Conservation (phyloP, 92 coral and sea anemone species). For the Porites cylindrica region DNA sequence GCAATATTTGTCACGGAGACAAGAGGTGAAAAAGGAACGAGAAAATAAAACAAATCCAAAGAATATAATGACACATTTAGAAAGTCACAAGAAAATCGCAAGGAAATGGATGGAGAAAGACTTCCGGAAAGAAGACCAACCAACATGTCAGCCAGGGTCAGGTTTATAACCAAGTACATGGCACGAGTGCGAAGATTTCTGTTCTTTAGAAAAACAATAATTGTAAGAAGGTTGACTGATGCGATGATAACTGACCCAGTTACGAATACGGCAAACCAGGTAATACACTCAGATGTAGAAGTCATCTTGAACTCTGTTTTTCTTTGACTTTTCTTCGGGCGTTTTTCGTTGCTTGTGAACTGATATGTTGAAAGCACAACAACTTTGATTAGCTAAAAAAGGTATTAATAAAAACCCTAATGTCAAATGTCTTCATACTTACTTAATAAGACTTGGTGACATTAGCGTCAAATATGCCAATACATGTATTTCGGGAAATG, state of each 20-base stretch:
- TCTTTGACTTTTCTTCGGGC: too few relatives aligned
- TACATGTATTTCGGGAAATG: too few relatives aligned
- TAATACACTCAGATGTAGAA: neutral
- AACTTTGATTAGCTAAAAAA: too few relatives aligned
- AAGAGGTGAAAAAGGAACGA: neutral
- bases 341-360: too few relatives aligned
- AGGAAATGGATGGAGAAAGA: neutral
- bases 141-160: neutral
- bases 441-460: too few relatives aligned
- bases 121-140: neutral
- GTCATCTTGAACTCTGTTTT: neutral
- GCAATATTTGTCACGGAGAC: slow-evolving; percentile 17
- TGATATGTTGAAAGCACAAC: too few relatives aligned
- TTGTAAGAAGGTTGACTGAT: neutral
- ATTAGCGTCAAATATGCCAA: too few relatives aligned
- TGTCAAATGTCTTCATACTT: too few relatives aligned
- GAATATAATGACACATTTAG: neutral
- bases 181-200: neutral
- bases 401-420: too few relatives aligned
- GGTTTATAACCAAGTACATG: neutral
- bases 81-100: neutral
- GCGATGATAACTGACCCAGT: neutral
- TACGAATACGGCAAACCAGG: neutral
- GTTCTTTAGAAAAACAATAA: neutral
- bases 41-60: neutral